Evolutionary conservation across 1,140 invertebrate genomes (phyloP), one percentile per base, ranked within the genome.

Genomic region (Asobara japonica): DNA sequence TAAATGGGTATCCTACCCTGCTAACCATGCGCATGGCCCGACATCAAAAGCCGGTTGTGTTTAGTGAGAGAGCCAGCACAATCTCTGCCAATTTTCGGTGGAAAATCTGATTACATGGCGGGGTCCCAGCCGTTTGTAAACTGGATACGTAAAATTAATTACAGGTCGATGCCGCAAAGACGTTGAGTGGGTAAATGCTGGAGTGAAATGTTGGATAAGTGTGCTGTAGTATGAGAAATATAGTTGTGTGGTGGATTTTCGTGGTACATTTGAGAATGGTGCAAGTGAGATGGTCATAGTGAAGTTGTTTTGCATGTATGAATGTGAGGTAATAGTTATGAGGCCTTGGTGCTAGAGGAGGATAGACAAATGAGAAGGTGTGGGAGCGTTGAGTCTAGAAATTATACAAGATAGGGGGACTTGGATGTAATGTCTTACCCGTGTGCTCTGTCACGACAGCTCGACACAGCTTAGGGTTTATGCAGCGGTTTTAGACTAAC

Each of bases 131-230:
- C 73, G 77, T 83, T 85, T 80, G 80, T 83, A 85, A 84, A 84
- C 84, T 81, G 84, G 80, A 85, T 86, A 82, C 84, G 82, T 83
- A 80, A 86, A 86, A 86, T 86, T 85, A 86, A 86, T 86, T 85
- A 84, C 82, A 80, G 74, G 74, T 70, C 76, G 27, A 27, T 66
- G 77, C 73, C 77, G 69, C 74, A 74, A 79, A 80, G 76, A 73
- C 29, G 8, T 20, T 38, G 61, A 16, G 36, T 31, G 25, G 30
- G 33, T 22, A 22, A 60, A 31, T 61, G 30, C 22, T 41, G 16
- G 41, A 30, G 29, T 51, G 20, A n/a, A 67, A 27, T 25, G 51
- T 56, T 27, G 13, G 5, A 56, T 56, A 18, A 25, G 13, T 27
- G 20, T 22, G 18, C 7, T 56, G 22, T 1, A 25, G n/a, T n/a